Percentiles rank a stretch among this genome's conserved stretches.
These are phyloP conservation scores for Brachyalestes nurse DNA, from an alignment of 2,797 vertebrate genomes.

Conservation along the genomic window DNA sequence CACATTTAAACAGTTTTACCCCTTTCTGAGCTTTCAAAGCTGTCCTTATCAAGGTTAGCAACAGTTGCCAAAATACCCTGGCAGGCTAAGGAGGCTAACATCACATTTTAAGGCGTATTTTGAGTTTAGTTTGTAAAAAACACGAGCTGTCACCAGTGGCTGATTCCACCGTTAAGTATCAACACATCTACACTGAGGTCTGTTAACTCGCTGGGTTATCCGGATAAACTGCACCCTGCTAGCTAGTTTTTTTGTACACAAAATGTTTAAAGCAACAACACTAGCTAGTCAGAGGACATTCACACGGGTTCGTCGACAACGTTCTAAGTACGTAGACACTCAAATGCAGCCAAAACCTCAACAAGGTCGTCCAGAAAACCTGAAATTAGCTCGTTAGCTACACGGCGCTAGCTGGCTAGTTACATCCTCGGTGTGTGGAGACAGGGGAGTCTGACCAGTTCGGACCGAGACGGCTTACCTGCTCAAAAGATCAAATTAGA, in stretches of 20 bases:
- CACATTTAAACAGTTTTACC: not conserved
- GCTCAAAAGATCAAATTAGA: slow-evolving; percentile 12
- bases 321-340: not conserved
- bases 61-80: too few relatives aligned
- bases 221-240: not conserved
- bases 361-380: not conserved
- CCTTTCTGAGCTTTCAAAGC: not conserved
- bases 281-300: too few relatives aligned
- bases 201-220: not conserved
- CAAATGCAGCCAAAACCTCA: not conserved
- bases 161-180: not conserved
- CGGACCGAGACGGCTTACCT: slow-evolving; percentile 45
- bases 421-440: not conserved
- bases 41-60: not conserved
- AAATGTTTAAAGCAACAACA: not conserved
- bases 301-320: not conserved
- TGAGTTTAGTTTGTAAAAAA: slow-evolving; percentile 6
- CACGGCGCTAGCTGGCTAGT: slow-evolving; percentile 45
- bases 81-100: slow-evolving; percentile 8
- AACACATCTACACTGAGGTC: not conserved
- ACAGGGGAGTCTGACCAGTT: slow-evolving; percentile 11
- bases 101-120: not conserved
- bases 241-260: not conserved
- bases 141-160: slow-evolving; percentile 5
- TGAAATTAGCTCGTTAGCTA: slow-evolving; percentile 13